Evolutionary conservation across 2,888 invertebrate genomes (phyloP).

Genomic region (Cosmopolites sordidus): DNA sequence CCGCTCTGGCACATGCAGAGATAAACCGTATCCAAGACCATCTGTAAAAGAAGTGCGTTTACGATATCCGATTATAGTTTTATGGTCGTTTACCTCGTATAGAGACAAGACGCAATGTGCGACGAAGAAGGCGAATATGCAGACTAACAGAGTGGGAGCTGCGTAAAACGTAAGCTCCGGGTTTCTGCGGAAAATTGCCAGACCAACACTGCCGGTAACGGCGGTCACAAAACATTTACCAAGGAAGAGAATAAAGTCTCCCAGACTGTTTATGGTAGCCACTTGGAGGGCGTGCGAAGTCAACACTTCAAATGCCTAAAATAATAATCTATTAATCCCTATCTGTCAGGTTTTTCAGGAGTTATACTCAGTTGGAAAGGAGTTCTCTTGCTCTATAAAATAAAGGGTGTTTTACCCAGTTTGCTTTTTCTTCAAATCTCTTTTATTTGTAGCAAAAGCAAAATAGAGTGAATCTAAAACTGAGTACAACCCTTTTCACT

Average conservation of each 20-base stretch:
- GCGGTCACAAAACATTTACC: slow-evolving; percentile 77
- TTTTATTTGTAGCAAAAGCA: no score
- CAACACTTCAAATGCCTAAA: slow-evolving; percentile 57
- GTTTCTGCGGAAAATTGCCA: slow-evolving; percentile 71
- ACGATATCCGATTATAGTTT: no score
- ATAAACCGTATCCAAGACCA: slow-evolving; percentile 91
- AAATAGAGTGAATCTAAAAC: no score
- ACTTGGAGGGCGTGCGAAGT: slow-evolving; percentile 62
- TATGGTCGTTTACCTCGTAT: slow-evolving; percentile 75
- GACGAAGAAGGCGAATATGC: slow-evolving; percentile 85
- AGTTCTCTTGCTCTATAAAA: no score
- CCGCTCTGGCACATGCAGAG: slow-evolving; percentile 92
- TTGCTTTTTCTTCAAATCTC: no score
- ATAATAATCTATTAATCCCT: no score
- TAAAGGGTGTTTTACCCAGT: no score
- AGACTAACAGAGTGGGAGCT: slow-evolving; percentile 78
- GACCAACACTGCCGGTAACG: slow-evolving; percentile 72
- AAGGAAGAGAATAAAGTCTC: slow-evolving; percentile 66
- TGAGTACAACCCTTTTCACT: no score
- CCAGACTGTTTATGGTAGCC: slow-evolving; percentile 69
- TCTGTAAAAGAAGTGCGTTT: slow-evolving; percentile 56
- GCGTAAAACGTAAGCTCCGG: slow-evolving; percentile 76
- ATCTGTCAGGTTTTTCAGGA: no score
- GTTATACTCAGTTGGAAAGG: no score
- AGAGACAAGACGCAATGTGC: slow-evolving; percentile 90